Conservation (phyloP, 2,797 vertebrate genomes). For the Champsocephalus esox region DNA sequence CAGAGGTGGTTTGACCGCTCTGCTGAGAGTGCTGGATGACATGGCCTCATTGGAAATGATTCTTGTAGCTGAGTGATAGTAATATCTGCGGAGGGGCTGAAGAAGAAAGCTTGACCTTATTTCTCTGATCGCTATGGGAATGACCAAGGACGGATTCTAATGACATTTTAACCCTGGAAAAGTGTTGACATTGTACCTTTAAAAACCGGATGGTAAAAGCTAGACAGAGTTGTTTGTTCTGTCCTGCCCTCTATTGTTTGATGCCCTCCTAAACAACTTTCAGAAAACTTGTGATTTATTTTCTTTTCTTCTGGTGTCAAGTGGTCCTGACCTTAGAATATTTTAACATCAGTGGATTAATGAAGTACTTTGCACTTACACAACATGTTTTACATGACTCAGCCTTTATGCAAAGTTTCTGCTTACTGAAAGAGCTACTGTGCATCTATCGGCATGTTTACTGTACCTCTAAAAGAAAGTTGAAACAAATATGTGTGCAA, state of each 20-base stretch:
- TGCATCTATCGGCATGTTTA: constrained; percentile 52
- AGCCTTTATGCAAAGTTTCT: constrained; percentile 77
- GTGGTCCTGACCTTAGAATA: constrained; percentile 38
- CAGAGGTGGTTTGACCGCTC: constrained; percentile 51
- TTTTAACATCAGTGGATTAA: constrained; percentile 54
- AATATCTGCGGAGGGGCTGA: constrained; percentile 29
- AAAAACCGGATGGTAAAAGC: constrained; percentile 10
- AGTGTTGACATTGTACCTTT: constrained; percentile 1
- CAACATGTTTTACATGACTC: constrained; percentile 68
- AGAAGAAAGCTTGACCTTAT: constrained; percentile 36
- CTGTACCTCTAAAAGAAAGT: constrained; percentile 15
- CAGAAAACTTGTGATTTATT: constrained; percentile 20
- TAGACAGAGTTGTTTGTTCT: constrained; percentile 1
- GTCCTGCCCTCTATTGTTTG: background rate
- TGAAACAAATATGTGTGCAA: background rate
- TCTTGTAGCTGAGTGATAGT: constrained; percentile 28
- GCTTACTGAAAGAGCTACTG: constrained; percentile 64
- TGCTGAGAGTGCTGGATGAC: constrained; percentile 34
- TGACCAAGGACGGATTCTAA: constrained; percentile 1
- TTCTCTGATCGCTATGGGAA: constrained; percentile 12
- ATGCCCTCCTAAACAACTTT: constrained; percentile 1
- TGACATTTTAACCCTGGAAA: constrained; percentile 27
- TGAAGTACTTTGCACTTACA: constrained; percentile 46
- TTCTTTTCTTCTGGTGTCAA: constrained; percentile 39
- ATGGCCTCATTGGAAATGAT: constrained; percentile 38